Evolutionary conservation across 2,113 vertebrate species (phyloP).

Genomic region (Catagonus wagneri): DNA sequence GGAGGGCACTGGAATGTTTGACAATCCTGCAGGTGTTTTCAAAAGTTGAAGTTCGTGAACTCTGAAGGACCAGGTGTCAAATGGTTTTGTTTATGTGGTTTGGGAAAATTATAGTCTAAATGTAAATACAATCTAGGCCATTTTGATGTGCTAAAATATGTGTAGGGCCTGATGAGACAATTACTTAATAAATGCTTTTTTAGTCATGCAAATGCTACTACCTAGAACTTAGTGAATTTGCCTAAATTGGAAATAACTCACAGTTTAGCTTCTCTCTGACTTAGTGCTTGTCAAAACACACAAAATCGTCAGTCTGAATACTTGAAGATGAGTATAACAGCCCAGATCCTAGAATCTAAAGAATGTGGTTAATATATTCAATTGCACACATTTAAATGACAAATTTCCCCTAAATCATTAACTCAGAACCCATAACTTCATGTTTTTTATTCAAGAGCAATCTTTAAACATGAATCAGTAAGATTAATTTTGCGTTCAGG

Average conservation of each 20-base stretch:
- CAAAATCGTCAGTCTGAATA: not conserved
- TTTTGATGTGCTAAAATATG: slow-evolving; percentile 54
- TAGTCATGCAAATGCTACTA: not conserved
- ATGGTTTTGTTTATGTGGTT: slow-evolving; percentile 66
- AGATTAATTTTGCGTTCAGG: slow-evolving; percentile 49
- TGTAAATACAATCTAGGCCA: slow-evolving; percentile 56
- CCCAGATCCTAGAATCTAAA: slow-evolving; percentile 14
- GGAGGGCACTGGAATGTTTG: slow-evolving; percentile 68
- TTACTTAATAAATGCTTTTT: slow-evolving; percentile 31
- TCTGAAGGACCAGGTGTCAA: slow-evolving; percentile 74
- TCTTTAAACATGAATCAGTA: slow-evolving; percentile 60
- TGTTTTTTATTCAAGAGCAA: slow-evolving; percentile 32
- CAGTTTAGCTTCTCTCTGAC: not conserved
- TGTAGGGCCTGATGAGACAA: not conserved
- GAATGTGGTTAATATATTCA: slow-evolving; percentile 42
- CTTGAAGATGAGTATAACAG: slow-evolving; percentile 1
- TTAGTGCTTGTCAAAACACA: not conserved
- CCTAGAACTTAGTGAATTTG: not conserved
- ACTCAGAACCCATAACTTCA: not conserved
- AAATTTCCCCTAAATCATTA: slow-evolving; percentile 29
- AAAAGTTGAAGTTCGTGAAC: slow-evolving; percentile 80
- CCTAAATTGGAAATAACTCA: not conserved
- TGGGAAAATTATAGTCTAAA: slow-evolving; percentile 46
- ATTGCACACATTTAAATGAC: not conserved
- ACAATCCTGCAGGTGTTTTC: slow-evolving; percentile 65